phyloP scores from a whole-genome alignment of 2,113 vertebrate genomes.

The Tapirus terrestris region DNA sequence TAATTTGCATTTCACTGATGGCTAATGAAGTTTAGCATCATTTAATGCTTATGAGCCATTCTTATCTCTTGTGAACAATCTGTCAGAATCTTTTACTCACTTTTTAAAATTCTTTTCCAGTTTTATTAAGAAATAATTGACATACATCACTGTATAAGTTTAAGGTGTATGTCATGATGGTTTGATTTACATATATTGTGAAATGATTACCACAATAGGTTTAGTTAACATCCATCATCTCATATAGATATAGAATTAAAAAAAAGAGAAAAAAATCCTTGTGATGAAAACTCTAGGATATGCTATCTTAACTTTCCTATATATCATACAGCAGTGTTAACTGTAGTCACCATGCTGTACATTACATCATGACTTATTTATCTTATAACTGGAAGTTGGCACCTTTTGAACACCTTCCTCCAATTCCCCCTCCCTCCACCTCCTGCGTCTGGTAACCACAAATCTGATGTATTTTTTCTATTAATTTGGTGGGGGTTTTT shows the following conservation, averaged over 20 bases:
- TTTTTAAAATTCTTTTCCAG: not conserved
- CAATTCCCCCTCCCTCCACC: not conserved
- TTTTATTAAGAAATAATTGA: not conserved
- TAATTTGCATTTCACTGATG: slow-evolving; percentile 13
- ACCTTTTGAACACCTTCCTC: not conserved
- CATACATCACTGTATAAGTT: not conserved
- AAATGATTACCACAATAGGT: not conserved
- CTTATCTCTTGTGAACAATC: not conserved
- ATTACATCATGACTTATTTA: not conserved
- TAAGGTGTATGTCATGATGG: not conserved
- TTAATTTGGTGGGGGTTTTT: not conserved
- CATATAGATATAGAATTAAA: not conserved
- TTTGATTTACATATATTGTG: not conserved
- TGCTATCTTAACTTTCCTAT: not conserved
- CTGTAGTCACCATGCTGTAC: not conserved
- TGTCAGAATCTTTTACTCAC: not conserved
- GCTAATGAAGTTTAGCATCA: not conserved
- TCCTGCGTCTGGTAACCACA: not conserved
- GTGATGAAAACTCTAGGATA: not conserved
- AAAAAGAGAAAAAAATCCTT: not conserved
- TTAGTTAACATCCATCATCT: not conserved
- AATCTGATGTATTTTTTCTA: not conserved
- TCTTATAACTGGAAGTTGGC: not conserved
- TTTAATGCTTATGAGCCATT: not conserved
- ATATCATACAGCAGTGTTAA: not conserved